These are phyloP conservation scores for Tenualosa ilisha DNA, from an alignment of 2,797 vertebrate genomes.

Conservation along the genomic window DNA sequence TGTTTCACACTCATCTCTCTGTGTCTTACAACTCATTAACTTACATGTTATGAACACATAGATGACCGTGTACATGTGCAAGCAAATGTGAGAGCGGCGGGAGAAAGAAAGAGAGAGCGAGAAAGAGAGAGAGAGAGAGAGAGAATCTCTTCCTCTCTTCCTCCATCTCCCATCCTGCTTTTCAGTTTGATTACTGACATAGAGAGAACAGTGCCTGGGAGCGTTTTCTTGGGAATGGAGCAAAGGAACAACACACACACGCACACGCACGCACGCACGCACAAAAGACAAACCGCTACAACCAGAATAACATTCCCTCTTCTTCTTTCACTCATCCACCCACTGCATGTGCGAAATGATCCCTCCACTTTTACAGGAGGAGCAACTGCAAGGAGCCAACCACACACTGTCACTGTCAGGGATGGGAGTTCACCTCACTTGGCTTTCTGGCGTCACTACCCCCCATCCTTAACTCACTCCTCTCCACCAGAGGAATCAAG, in stretches of 20 bases:
- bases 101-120: too few relatives aligned
- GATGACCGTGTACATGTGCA: not conserved
- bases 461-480: not conserved
- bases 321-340: not conserved
- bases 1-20: not conserved
- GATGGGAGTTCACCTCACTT: not conserved
- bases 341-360: not conserved
- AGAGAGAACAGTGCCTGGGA: not conserved
- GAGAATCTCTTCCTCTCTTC: not conserved
- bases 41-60: not conserved
- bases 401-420: not conserved
- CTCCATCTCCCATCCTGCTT: not conserved
- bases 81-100: not conserved
- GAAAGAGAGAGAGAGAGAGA: not conserved
- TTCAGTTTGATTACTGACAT: conserved; percentile 14
- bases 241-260: not conserved
- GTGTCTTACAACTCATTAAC: not conserved
- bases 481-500: not conserved
- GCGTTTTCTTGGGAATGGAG: not conserved
- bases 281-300: too few relatives aligned
- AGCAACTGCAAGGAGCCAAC: not conserved
- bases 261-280: too few relatives aligned
- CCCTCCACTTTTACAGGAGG: not conserved
- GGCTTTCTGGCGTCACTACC: not conserved
- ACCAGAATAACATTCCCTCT: not conserved